A percentile compares a stretch with the other conserved stretches of the same genome.
These are phyloP conservation scores for Acrossocheilus fasciatus DNA, from an alignment of 2,797 vertebrate species.

Conservation along the genomic window DNA sequence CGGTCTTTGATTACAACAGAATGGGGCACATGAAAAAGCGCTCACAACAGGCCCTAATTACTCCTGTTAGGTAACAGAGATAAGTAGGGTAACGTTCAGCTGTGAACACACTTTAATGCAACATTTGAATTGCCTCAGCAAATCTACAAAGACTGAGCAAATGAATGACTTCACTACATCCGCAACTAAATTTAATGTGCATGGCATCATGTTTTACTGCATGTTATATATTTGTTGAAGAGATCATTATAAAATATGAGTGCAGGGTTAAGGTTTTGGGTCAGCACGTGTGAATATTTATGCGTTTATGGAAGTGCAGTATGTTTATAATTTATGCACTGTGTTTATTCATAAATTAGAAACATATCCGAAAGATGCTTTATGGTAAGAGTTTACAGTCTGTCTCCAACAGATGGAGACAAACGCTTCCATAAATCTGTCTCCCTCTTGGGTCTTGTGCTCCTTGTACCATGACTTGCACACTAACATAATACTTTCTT, in stretches of 20 bases:
- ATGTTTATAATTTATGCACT: slow-evolving; percentile 11
- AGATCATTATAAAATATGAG: slow-evolving; percentile 17
- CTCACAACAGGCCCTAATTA: slow-evolving; percentile 47
- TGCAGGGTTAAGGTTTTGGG: neutral
- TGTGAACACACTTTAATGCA: slow-evolving; percentile 30
- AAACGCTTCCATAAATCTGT: slow-evolving; percentile 61
- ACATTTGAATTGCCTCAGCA: slow-evolving; percentile 29
- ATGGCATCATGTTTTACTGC: neutral
- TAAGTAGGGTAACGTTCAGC: slow-evolving; percentile 41
- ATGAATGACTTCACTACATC: slow-evolving; percentile 9
- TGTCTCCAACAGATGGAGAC: slow-evolving; percentile 73
- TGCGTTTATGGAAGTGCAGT: slow-evolving; percentile 15
- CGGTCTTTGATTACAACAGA: slow-evolving; percentile 55
- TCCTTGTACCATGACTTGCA: slow-evolving; percentile 22
- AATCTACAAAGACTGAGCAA: slow-evolving; percentile 3
- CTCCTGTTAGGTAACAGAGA: slow-evolving; percentile 33
- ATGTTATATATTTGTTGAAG: neutral
- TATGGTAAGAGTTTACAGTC: slow-evolving; percentile 22
- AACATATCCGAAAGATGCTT: slow-evolving; percentile 28
- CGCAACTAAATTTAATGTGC: neutral
- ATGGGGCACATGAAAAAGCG: slow-evolving; percentile 47
- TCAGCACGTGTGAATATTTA: slow-evolving; percentile 9
- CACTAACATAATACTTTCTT: slow-evolving; percentile 25
- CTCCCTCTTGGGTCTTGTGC: slow-evolving; percentile 18
- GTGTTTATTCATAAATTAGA: neutral